Evolutionary conservation across 37 sponge, comb jelly and placozoan species (phyloP), one percentile per base, ranked within the genome.

Genomic region (Ianthella basta): DNA sequence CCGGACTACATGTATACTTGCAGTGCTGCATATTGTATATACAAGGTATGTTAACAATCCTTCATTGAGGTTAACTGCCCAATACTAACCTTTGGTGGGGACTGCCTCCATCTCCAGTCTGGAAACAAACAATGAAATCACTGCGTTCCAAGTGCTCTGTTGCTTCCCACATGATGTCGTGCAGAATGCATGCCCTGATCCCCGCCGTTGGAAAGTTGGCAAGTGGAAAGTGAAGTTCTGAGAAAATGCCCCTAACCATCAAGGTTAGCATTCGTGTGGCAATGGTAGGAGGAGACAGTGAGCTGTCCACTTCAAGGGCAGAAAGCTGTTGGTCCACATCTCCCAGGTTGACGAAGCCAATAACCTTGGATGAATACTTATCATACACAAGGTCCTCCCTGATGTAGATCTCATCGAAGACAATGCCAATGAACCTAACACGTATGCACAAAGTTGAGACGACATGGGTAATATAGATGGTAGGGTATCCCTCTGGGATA

Each of bases 101-200:
- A 1, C 73, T 60, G 21, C 81, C 64, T 4, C 87, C 91, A 83
- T 90, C 87, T 4, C 73, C 79, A 21, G 82, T 70, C 36, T 70
- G 72, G 29, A 70, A 70, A 12, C 4, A 27, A 34, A 90, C 83
- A 21, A 79, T 82, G 64, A 90, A 86, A 1, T 85, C 91, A 64
- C 20, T 29, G 0, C 39, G 24, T 38, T 90, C 91, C 50, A 90
- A 50, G 38, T 64, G 33, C 69, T 82, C 83, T 10, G 82, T 74
- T 30, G 86, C 86, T 56, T 89, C 86, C 90, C 90, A 89, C 35
- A 89, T 30, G 20, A 89, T 89, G 39, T 13, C 33, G 41, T 32
- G 74, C 18, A 90, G 57, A 2, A 54, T 15, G 20, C 23, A 25
- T 0, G 69, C 87, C 20, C 2, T 74, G 16, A 90, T 6, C 4